Percentiles rank a stretch among this genome's conserved stretches.
Evolutionary conservation across 35 echinoderm and acorn worm species (phyloP).

Genomic region (Heliocidaris erythrogramma): DNA sequence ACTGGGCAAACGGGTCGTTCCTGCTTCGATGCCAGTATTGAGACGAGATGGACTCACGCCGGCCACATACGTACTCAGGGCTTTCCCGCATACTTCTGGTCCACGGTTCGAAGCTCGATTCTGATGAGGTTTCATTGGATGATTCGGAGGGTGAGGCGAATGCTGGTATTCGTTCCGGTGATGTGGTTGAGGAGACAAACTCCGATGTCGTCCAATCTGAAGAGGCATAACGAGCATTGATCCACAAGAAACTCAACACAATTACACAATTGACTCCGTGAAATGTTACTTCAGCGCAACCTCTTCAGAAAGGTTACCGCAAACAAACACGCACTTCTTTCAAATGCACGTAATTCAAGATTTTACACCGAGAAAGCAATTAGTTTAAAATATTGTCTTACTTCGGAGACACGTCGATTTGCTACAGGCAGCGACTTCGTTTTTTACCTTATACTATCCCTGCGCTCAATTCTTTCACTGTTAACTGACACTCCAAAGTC

Average conservation of each 20-base stretch:
- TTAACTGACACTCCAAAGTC: not conserved
- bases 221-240: slow-evolving; percentile 43
- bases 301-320: not conserved
- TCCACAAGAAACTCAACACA: not conserved
- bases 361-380: not conserved
- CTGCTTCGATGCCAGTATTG: not conserved
- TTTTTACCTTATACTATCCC: not conserved
- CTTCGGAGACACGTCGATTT: not conserved
- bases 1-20: slow-evolving; percentile 11
- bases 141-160: slow-evolving; percentile 42
- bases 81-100: slow-evolving; percentile 13
- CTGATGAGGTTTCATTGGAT: not conserved
- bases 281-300: not conserved
- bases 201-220: slow-evolving; percentile 18
- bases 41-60: not conserved
- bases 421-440: not conserved
- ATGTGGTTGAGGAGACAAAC: slow-evolving; percentile 47
- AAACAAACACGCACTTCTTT: not conserved
- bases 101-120: not conserved
- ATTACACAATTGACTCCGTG: not conserved
- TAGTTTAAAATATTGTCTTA: not conserved
- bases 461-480: not conserved
- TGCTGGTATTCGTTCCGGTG: slow-evolving; percentile 24
- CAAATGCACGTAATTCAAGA: not conserved
- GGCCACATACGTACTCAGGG: not conserved